A percentile compares a stretch with the other conserved stretches of the same genome.
phyloP scores from a whole-genome alignment of 2,888 invertebrate genomes.

The Blastobasis adustella region DNA sequence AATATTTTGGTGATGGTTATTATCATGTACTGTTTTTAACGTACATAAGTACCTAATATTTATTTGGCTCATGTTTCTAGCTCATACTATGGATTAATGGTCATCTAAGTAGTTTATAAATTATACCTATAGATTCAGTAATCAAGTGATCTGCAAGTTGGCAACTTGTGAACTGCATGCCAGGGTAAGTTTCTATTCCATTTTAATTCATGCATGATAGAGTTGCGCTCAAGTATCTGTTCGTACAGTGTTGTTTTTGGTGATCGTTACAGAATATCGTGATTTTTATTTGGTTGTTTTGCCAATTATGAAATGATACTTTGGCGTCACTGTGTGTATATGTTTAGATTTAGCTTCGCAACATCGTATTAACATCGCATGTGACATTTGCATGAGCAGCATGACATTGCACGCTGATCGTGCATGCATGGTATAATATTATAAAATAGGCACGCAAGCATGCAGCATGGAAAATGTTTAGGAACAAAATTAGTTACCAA shows the following conservation, averaged over 20 bases:
- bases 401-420: conserved; percentile 1
- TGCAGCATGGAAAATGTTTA: too few relatives aligned
- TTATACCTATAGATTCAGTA: neutral
- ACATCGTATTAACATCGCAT: neutral
- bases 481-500: too few relatives aligned
- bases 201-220: conserved; percentile 34
- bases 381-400: conserved; percentile 1
- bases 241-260: too few relatives aligned
- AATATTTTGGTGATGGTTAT: too few relatives aligned
- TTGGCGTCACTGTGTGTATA: too few relatives aligned
- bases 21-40: too few relatives aligned
- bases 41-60: too few relatives aligned
- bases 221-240: too few relatives aligned
- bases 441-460: neutral
- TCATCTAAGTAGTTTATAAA: neutral
- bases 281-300: too few relatives aligned
- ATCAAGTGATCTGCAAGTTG: conserved; percentile 14
- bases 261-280: too few relatives aligned
- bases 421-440: conserved; percentile 6
- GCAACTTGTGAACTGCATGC: conserved; percentile 29
- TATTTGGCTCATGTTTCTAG: neutral
- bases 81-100: neutral
- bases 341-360: neutral
- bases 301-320: too few relatives aligned
- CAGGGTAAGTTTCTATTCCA: conserved; percentile 37